Evolutionary conservation across 2,888 invertebrate species (phyloP), one percentile per base, ranked within the genome.

Genomic region (Hoplodrina ambigua): DNA sequence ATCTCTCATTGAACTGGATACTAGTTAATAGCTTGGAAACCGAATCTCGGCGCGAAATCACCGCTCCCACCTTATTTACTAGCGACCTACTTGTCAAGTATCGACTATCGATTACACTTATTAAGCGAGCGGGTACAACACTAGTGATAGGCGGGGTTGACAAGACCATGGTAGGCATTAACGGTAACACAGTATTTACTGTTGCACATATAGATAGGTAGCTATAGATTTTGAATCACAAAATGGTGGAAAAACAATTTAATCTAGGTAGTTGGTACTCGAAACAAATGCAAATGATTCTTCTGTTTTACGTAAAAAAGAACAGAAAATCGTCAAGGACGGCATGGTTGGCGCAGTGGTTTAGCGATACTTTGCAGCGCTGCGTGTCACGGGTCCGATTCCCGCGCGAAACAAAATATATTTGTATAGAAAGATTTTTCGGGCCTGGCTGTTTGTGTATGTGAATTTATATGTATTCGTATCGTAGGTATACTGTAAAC

Each of bases 81-180:
- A 74, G 80, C 78, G 86, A 82, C 87, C 89, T 85, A 87, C 83
- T 89, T 89, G 85, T 89, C 90, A 83, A 84, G 81, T 88, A 88
- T 88, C 87, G 85, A 80, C 82, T 86, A 87, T 88, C 86, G 90
- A 90, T 90, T 88, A 88, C 89, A 84, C 87, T 85, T 87, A 90
- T 89, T 90, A 90, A 82, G 74, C 72, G 69, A 84, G 78, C 83
- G 77, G 74, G 83, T 69, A 85, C 86, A 87, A 86, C 88, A 88
- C 87, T 87, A 86, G 85, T 61, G 74, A 75, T 72, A 81, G 88
- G 87, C 85, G 86, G 83, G 74, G 85, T 83, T 86, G 88, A 87
- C 87, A 89, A 85, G 81, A 80, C 77, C 81, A 87, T 85, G 81
- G 82, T 82, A 71, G 80, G 78, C 61, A 85, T 88, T 87, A 88